phyloP scores from a whole-genome alignment of 37 sponge, comb jelly and placozoan species.

The Beroe forskalii region DNA sequence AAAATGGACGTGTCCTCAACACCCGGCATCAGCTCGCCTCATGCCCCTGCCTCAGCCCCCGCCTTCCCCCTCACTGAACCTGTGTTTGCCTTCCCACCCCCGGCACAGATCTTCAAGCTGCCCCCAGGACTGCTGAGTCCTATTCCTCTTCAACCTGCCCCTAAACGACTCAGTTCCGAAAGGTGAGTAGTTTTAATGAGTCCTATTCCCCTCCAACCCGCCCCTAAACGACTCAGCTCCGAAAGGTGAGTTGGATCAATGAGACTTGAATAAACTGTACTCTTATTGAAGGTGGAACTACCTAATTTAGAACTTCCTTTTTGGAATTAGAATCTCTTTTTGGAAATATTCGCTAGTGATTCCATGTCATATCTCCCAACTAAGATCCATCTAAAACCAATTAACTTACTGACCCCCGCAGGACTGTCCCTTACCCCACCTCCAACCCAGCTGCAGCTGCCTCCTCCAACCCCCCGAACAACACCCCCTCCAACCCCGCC shows the following conservation, averaged over 20 bases:
- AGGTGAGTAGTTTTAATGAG: constrained; percentile 52
- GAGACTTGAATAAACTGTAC: too few species aligned
- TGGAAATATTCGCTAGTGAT: too few species aligned
- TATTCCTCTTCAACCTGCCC: constrained; percentile 56
- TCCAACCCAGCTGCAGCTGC: background rate
- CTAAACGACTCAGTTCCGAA: constrained; percentile 11
- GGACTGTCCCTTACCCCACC: background rate
- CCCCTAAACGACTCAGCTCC: constrained; percentile 10
- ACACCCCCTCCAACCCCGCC: background rate
- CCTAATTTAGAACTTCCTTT: too few species aligned
- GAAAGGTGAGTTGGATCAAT: constrained; percentile 40
- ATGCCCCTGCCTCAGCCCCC: constrained; percentile 58
- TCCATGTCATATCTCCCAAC: too few species aligned
- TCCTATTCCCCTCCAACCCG: constrained; percentile 54
- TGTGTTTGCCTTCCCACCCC: constrained; percentile 36
- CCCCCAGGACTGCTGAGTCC: constrained; percentile 53
- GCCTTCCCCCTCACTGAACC: constrained; percentile 12
- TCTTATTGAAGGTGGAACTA: too few species aligned
- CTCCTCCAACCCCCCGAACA: background rate
- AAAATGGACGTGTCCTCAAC: constrained; percentile 63
- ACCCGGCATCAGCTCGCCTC: constrained; percentile 32
- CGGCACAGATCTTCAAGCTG: constrained; percentile 3
- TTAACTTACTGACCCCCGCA: too few species aligned
- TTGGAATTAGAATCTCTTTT: too few species aligned
- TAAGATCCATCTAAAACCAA: too few species aligned